Conservation (phyloP, 1,140 invertebrate genomes). For the Drosophila miranda region DNA sequence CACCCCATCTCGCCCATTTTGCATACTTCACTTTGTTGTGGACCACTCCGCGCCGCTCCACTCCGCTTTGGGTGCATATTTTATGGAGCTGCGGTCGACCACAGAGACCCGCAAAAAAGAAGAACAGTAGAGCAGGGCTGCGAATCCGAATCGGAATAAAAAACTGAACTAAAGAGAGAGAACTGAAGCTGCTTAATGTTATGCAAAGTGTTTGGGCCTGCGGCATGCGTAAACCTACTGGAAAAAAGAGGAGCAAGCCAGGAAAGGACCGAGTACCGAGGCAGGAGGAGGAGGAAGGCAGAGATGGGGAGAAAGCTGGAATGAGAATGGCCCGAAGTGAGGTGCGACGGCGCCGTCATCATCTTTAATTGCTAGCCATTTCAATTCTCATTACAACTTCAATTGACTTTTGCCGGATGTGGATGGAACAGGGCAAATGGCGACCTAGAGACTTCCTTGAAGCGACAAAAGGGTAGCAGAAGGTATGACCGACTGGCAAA, state of each 20-base stretch:
- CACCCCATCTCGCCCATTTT: conserved; percentile 47
- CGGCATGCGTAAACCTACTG: conserved; percentile 46
- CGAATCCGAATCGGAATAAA: conserved; percentile 43
- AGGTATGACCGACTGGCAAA: neutral
- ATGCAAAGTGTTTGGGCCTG: conserved; percentile 78
- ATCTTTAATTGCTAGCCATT: conserved; percentile 78
- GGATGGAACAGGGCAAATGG: conserved; percentile 9
- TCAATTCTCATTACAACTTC: conserved; percentile 74
- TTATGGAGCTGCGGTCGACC: conserved; percentile 73
- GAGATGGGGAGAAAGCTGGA: neutral
- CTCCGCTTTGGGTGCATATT: conserved; percentile 64
- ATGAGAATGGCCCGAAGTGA: neutral
- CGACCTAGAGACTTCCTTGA: too few species aligned
- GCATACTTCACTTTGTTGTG: conserved; percentile 73
- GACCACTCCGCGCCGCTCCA: too few species aligned
- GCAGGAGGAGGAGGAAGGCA: neutral
- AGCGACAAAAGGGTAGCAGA: neutral
- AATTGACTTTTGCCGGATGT: conserved; percentile 68
- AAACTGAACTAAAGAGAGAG: conserved; percentile 36
- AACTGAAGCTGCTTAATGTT: conserved; percentile 67
- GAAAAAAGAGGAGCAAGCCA: neutral
- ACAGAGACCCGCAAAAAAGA: conserved; percentile 40
- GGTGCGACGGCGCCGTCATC: conserved; percentile 60
- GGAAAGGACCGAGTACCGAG: neutral
- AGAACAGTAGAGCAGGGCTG: conserved; percentile 11